phyloP scores from a whole-genome alignment of 30 jellyfish, hydroid and myxozoan species.

The Cassiopea xamachana region DNA sequence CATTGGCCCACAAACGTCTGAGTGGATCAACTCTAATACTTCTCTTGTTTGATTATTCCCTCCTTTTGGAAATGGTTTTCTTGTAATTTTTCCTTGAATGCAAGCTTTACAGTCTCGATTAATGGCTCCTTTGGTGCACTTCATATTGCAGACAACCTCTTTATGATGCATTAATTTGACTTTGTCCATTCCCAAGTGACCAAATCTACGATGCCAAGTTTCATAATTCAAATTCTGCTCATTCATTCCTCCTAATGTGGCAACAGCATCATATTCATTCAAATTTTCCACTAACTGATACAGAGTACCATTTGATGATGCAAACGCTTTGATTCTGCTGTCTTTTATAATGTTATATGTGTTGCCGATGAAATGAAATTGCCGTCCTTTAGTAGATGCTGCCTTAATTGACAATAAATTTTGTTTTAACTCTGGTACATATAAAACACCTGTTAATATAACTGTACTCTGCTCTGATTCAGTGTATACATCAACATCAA shows the following conservation, averaged over 20 bases:
- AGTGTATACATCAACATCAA: neutral
- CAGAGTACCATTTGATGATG: neutral
- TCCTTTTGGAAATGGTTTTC: constrained; percentile 3
- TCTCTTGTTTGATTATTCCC: neutral
- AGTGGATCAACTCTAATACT: neutral
- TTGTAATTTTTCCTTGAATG: constrained; percentile 2
- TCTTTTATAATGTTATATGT: neutral
- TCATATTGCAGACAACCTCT: constrained; percentile 19
- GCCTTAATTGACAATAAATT: neutral
- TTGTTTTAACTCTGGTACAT: neutral
- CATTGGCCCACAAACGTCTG: constrained; percentile 48
- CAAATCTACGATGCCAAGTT: constrained; percentile 38
- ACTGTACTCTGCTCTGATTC: neutral
- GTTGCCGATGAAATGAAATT: neutral
- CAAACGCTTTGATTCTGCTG: neutral
- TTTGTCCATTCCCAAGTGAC: constrained; percentile 25
- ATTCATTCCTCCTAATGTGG: neutral
- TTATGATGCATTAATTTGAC: constrained; percentile 7
- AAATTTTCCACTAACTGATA: neutral
- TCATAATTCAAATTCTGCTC: constrained; percentile 3
- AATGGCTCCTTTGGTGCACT: neutral
- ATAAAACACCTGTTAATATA: neutral
- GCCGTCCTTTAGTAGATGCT: neutral
- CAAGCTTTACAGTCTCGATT: constrained; percentile 11
- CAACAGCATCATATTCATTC: neutral